Percentiles rank a stretch among this genome's conserved stretches.
These are phyloP conservation scores for Ametastegia equiseti DNA, from an alignment of 2,888 invertebrate genomes.

Conservation along the genomic window DNA sequence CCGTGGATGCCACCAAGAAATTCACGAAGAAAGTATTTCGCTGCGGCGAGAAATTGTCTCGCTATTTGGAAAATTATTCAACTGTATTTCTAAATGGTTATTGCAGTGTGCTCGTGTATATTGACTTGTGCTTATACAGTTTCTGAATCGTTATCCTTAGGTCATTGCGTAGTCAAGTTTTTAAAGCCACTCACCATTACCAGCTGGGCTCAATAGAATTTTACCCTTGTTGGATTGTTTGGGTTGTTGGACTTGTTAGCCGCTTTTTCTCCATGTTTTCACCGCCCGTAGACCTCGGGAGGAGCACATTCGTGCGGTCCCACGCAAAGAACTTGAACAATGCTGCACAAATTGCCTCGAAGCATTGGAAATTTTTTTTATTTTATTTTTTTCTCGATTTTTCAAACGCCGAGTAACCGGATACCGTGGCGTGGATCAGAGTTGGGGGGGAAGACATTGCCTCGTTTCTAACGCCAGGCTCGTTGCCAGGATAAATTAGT, in stretches of 20 bases:
- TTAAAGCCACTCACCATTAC: neutral
- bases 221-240: slow-evolving; percentile 28
- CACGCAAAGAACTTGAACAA: slow-evolving; percentile 34
- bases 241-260: slow-evolving; percentile 20
- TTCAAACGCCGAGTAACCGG: slow-evolving; percentile 41
- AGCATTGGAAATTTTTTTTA: slow-evolving; percentile 20
- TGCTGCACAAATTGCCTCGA: slow-evolving; percentile 34
- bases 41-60: neutral
- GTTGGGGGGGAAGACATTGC: neutral
- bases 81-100: neutral
- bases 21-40: neutral
- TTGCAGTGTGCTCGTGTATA: neutral
- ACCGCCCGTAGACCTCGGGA: neutral
- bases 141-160: neutral
- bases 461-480: slow-evolving; percentile 31
- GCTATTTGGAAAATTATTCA: neutral
- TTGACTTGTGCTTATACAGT: neutral
- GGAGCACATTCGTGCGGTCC: slow-evolving; percentile 9
- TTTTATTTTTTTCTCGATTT: slow-evolving; percentile 21
- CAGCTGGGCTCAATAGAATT: slow-evolving; percentile 5
- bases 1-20: neutral
- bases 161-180: neutral
- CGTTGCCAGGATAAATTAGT: slow-evolving; percentile 27
- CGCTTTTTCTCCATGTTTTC: slow-evolving; percentile 1
- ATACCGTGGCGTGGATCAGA: slow-evolving; percentile 32